phyloP scores from a whole-genome alignment of 2,888 invertebrate species.

The Aromia moschata region DNA sequence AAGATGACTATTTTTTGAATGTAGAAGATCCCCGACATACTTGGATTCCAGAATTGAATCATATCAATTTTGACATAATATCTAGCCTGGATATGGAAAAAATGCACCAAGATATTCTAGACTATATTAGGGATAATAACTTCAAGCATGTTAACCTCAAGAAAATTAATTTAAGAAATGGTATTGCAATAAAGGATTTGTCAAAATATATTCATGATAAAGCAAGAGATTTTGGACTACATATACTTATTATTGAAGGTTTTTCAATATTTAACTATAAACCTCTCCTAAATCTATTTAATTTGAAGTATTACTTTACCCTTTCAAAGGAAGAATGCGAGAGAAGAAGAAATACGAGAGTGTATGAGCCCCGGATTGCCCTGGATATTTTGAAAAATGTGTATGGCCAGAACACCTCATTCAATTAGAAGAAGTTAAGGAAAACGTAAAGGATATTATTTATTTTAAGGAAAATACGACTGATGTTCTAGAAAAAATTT shows the following conservation, averaged over 20 bases:
- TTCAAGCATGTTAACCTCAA: slow-evolving; percentile 36
- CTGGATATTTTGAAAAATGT: slow-evolving; percentile 86
- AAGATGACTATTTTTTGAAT: slow-evolving; percentile 80
- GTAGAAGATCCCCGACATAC: slow-evolving; percentile 73
- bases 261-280: slow-evolving; percentile 78
- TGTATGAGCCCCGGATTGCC: slow-evolving; percentile 90
- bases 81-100: slow-evolving; percentile 76
- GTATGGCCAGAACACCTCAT: slow-evolving; percentile 90
- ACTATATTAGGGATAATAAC: slow-evolving; percentile 49
- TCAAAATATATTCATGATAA: slow-evolving; percentile 29
- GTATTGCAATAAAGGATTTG: not conserved
- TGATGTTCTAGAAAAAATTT: slow-evolving; percentile 46
- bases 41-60: slow-evolving; percentile 71
- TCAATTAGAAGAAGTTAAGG: slow-evolving; percentile 64
- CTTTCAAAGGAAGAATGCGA: slow-evolving; percentile 75
- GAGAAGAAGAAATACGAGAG: slow-evolving; percentile 68
- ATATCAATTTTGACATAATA: slow-evolving; percentile 80
- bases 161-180: slow-evolving; percentile 39
- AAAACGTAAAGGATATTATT: slow-evolving; percentile 50
- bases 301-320: slow-evolving; percentile 79
- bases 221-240: slow-evolving; percentile 55
- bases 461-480: slow-evolving; percentile 50
- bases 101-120: slow-evolving; percentile 71
- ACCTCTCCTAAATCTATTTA: slow-evolving; percentile 73
- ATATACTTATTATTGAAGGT: slow-evolving; percentile 78